A percentile compares a stretch with the other conserved stretches of the same genome.
Evolutionary conservation across 2,888 invertebrate genomes (phyloP).

Genomic region (Phaedon cochleariae): DNA sequence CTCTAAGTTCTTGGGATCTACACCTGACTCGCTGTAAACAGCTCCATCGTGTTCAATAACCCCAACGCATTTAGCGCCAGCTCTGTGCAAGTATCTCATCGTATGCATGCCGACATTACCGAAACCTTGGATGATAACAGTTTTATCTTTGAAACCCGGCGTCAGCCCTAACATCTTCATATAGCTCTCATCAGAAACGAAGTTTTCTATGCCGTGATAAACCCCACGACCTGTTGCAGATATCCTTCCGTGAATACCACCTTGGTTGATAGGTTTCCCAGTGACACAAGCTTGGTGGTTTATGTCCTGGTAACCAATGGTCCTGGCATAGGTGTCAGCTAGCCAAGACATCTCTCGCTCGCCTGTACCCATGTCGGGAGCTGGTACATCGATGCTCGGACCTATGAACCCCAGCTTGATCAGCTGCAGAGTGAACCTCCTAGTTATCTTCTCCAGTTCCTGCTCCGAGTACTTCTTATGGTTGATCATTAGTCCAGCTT

Average conservation of each 20-base stretch:
- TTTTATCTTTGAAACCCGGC: slow-evolving; percentile 97
- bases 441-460: slow-evolving; percentile 96
- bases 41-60: slow-evolving; percentile 89
- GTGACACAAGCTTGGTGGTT: slow-evolving; percentile 97
- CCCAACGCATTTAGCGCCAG: slow-evolving; percentile 92
- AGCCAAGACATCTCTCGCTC: slow-evolving; percentile 99
- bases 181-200: slow-evolving; percentile 92
- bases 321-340: slow-evolving; percentile 96
- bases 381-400: slow-evolving; percentile 99
- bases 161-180: slow-evolving; percentile 90
- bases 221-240: slow-evolving; percentile 96
- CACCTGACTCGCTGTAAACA: slow-evolving; percentile 88
- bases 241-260: slow-evolving; percentile 96
- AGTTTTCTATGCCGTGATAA: slow-evolving; percentile 93
- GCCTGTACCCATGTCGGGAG: slow-evolving; percentile 98
- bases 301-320: slow-evolving; percentile 90
- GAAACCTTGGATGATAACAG: slow-evolving; percentile 94
- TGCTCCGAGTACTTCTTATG: slow-evolving; percentile 90
- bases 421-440: slow-evolving; percentile 93
- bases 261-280: slow-evolving; percentile 95
- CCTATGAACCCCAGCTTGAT: slow-evolving; percentile 98
- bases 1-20: slow-evolving; percentile 90
- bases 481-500: slow-evolving; percentile 95
- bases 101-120: slow-evolving; percentile 98
- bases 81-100: slow-evolving; percentile 91